These are phyloP conservation scores for Plectrocnemia conspersa DNA, from an alignment of 1,140 invertebrate species.

Conservation along the genomic window DNA sequence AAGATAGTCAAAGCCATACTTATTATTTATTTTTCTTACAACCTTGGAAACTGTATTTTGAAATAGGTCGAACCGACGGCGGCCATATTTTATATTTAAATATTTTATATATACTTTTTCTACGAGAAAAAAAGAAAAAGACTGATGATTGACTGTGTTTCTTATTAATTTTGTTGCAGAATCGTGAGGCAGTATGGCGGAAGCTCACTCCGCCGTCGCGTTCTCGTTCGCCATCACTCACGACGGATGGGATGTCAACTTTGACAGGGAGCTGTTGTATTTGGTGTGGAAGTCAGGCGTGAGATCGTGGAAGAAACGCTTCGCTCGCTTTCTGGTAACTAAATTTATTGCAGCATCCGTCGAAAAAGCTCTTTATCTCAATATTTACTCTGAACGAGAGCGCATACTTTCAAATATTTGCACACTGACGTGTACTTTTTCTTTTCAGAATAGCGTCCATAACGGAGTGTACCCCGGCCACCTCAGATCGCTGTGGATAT, in stretches of 20 bases:
- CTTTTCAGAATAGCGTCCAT: slow-evolving; percentile 84
- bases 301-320: slow-evolving; percentile 89
- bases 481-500: slow-evolving; percentile 76
- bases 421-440: slow-evolving; percentile 25
- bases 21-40: no score
- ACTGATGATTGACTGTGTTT: no score
- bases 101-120: no score
- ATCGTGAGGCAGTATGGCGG: slow-evolving; percentile 80
- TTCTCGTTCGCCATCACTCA: slow-evolving; percentile 97
- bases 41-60: no score
- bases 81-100: no score
- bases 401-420: background rate
- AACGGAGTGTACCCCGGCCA: slow-evolving; percentile 95
- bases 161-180: background rate
- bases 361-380: background rate
- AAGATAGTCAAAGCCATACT: no score
- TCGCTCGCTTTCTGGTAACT: slow-evolving; percentile 79
- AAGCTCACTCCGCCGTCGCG: slow-evolving; percentile 96
- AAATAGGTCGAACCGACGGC: no score
- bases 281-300: slow-evolving; percentile 87
- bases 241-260: slow-evolving; percentile 95
- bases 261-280: slow-evolving; percentile 90
- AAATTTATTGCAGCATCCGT: background rate
- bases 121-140: no score
- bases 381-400: slow-evolving; percentile 4